Evolutionary conservation across 92 coral and sea anemone species (phyloP), one percentile per base, ranked within the genome.

Genomic region (Phymanthus crucifer): DNA sequence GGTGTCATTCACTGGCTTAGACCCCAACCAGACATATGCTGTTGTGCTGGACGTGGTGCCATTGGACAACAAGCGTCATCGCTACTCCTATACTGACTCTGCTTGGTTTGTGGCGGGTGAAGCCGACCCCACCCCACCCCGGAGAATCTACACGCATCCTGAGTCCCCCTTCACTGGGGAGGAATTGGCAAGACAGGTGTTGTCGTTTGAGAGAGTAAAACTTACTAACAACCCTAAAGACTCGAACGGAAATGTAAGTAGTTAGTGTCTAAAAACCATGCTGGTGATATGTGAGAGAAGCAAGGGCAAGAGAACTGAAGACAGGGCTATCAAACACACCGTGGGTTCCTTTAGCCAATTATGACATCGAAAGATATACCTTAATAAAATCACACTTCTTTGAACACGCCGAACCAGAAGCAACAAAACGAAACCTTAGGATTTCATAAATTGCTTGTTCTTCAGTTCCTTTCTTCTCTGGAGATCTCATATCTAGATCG

Each of bases 71-170:
- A 93, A 93, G 73, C 80, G 97, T 26, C 97, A 93, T 57, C 86
- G 97, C n/a, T 93, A 93, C 48, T 93, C 97, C 31, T 93, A 93
- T 58, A 83, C 94, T 13, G 97, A 93, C 92, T 93, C 97, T 17
- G 97, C 97, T 10, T 93, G 97, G 97, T 93, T 90, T 71, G 94
- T 93, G 19, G 97, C 97, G 52, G 97, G 97, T 8, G 97, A 93
- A 40, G 94, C 94, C 4, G 97, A 93, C 70, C 92, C 91, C 10
- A 82, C 90, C 46, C 97, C 97, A 8, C 97, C 97, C 24, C 82
- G 84, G 61, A 90, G 89, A 54, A 84, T 84, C 19, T 91, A 87
- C 58, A 89, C 89, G 26, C 97, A 93, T 46, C 97, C 97, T 13
- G 97, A 93, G 76, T 90, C 97, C 13, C 97, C 97, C 2, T 87